Base-by-base conservation (phyloP, 1,140 invertebrate genomes). In the Arctopsyche grandis region DNA sequence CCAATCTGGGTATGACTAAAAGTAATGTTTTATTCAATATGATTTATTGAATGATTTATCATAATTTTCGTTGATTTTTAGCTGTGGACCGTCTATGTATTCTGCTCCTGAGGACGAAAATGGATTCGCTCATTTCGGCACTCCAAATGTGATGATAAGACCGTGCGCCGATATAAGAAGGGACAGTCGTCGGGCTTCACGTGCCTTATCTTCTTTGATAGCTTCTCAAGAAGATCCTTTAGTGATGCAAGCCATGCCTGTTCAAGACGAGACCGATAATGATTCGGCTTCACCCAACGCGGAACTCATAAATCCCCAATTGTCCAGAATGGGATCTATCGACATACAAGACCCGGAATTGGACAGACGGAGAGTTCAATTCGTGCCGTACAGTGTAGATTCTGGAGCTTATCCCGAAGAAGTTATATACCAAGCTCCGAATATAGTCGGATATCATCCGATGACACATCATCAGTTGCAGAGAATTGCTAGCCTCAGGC, bases 81-180 rank as follows among this genome's bases (percentile, higher is more conserved):
- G 81, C 16, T 46, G 38, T 16, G 81, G 79, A 9, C 81, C 81
- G 4, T 82, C 81, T 7, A 82, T 82, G 81, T 82, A 82, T 74
- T 76, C 79, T 3, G 76, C 76, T 12, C 79, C 81, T 12, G 81
- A 82, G 26, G 81, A 82, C 46, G 81, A 82, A 80, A 80, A 77
- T 69, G 79, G 79, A 0, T 82, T 82, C 46, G 81, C 77, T 46
- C 77, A 80, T 46, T 82, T 80, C 63, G 79, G 79, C 9, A 38
- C 81, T 0, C 81, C 81, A 21, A 77, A 79, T 10, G 77, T 82
- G n/a, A 82, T 82, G 81, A 82, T 82, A 10, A 75, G 81, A 77
- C 81, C 79, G 0, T 82, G 81, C 24, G 81, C 81, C 21, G 81
- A 82, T 46, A 82, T 82, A 48, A 82, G 79, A 77, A 78, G 81